Conservation (phyloP, 2,113 vertebrate species). For the Malaclemys terrapin region DNA sequence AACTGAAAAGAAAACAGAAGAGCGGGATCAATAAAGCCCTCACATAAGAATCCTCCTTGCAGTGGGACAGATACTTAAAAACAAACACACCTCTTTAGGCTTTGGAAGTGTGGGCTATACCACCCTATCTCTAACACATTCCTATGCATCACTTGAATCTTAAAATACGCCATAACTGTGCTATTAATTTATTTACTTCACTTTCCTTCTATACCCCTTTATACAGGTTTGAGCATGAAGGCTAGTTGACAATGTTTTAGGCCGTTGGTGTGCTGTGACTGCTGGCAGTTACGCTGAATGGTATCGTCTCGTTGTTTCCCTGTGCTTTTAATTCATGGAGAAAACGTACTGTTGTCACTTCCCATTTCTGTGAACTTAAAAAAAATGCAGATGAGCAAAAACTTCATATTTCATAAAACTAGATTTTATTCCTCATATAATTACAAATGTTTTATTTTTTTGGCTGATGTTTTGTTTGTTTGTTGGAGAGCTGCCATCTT, state of each 20-base stretch:
- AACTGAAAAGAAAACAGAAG: not conserved
- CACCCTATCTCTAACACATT: not conserved
- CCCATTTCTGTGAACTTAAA: constrained; percentile 44
- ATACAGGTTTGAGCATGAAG: not conserved
- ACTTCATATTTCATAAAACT: constrained; percentile 57
- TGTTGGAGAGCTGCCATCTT: constrained; percentile 60
- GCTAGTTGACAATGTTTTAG: not conserved
- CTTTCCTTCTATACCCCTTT: not conserved
- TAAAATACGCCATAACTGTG: rapidly evolving
- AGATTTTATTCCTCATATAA: not conserved
- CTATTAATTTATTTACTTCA: not conserved
- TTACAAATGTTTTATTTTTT: constrained; percentile 52
- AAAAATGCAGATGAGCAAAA: constrained; percentile 35
- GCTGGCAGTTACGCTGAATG: not conserved
- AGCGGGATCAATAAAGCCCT: not conserved
- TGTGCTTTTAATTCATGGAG: not conserved
- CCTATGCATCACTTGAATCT: not conserved
- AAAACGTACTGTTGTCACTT: not conserved
- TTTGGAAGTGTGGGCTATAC: not conserved
- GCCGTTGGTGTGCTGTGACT: not conserved
- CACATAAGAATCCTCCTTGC: not conserved
- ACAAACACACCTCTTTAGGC: not conserved
- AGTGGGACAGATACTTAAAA: not conserved
- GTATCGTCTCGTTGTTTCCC: not conserved
- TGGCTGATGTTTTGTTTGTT: constrained; percentile 17